Percentiles rank a stretch among this genome's conserved stretches.
Evolutionary conservation across 2,113 vertebrate species (phyloP).

Genomic region (Charadrius vociferus): DNA sequence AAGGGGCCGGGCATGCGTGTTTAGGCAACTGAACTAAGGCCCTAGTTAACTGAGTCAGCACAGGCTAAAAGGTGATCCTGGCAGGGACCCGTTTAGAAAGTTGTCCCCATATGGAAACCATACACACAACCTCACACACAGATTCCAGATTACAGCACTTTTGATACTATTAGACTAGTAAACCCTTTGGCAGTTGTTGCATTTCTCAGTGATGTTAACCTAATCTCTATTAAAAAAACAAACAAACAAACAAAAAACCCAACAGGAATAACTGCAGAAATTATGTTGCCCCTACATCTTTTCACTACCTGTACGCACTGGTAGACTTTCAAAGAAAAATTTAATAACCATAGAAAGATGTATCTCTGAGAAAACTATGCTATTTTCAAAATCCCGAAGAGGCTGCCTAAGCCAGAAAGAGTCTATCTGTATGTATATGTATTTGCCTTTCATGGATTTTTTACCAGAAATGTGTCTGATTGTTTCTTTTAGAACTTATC

Average conservation of each 20-base stretch:
- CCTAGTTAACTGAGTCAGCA: not conserved
- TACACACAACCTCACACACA: not conserved
- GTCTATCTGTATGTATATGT: not conserved
- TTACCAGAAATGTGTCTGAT: not conserved
- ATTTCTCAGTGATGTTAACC: not conserved
- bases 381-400: not conserved
- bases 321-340: not conserved
- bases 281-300: not conserved
- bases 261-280: not conserved
- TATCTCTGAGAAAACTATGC: not conserved
- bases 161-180: not conserved
- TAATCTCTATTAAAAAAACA: too few relatives aligned
- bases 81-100: not conserved
- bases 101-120: not conserved
- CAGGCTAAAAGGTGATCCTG: not conserved
- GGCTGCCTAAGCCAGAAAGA: not conserved
- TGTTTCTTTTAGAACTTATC: not conserved
- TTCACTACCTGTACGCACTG: not conserved
- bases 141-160: not conserved
- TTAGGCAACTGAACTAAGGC: not conserved
- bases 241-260: too few relatives aligned
- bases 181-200: not conserved
- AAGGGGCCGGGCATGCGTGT: not conserved
- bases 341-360: not conserved
- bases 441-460: not conserved